Evolutionary conservation across 2,888 invertebrate species (phyloP).

Genomic region (Xestia xanthographa): DNA sequence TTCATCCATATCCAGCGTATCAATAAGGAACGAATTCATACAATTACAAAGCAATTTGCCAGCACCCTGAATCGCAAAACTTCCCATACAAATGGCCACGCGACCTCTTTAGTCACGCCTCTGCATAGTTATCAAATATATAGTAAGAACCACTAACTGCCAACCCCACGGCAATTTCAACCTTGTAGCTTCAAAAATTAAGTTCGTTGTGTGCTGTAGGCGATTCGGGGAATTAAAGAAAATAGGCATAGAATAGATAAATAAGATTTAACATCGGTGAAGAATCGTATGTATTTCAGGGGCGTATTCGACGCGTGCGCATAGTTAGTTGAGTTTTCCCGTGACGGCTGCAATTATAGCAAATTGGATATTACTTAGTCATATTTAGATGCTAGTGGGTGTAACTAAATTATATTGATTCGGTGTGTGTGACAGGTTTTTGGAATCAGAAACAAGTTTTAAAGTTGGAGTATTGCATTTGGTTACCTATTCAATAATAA

Average conservation of each 20-base stretch:
- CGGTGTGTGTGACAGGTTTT: neutral
- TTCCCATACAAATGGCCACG: slow-evolving; percentile 88
- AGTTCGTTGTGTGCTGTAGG: neutral
- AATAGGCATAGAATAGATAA: slow-evolving; percentile 85
- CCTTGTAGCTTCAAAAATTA: fast-evolving
- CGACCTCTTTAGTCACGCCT: slow-evolving; percentile 82
- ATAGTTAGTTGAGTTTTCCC: slow-evolving; percentile 83
- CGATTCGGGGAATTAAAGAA: slow-evolving; percentile 29
- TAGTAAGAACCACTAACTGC: slow-evolving; percentile 26
- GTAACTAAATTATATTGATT: slow-evolving; percentile 27
- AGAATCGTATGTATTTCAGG: slow-evolving; percentile 82
- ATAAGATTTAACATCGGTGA: slow-evolving; percentile 81
- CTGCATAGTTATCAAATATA: slow-evolving; percentile 61
- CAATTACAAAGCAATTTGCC: slow-evolving; percentile 70
- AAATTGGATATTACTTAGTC: slow-evolving; percentile 59
- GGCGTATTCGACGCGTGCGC: slow-evolving; percentile 85
- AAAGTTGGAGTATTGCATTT: neutral
- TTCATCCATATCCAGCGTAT: neutral
- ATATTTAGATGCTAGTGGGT: slow-evolving; percentile 43
- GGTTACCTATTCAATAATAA: neutral
- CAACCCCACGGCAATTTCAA: slow-evolving; percentile 18
- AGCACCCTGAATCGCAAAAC: slow-evolving; percentile 70
- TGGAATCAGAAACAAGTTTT: neutral
- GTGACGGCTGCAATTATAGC: slow-evolving; percentile 80
- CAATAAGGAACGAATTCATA: slow-evolving; percentile 42